phyloP scores from a whole-genome alignment of 1,140 invertebrate genomes.

The Lethrus apterus region DNA sequence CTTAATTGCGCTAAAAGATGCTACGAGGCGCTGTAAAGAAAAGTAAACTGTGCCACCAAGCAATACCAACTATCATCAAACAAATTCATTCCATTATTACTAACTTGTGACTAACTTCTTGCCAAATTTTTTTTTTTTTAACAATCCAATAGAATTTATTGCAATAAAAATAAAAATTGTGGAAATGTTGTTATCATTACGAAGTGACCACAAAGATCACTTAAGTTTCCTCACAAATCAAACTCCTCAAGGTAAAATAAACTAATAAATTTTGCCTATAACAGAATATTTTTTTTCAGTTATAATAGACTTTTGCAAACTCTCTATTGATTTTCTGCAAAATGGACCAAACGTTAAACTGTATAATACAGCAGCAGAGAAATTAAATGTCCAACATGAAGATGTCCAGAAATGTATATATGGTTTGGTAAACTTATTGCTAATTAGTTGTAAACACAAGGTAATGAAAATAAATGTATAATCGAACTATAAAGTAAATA shows the following conservation, averaged over 20 bases:
- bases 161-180: not conserved
- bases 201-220: constrained; percentile 37
- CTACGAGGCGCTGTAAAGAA: too few relatives aligned
- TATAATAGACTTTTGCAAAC: constrained; percentile 57
- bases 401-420: constrained; percentile 46
- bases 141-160: too few relatives aligned
- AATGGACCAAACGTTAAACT: constrained; percentile 55
- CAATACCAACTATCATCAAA: too few relatives aligned
- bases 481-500: too few relatives aligned
- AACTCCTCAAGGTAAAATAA: constrained; percentile 28
- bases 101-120: too few relatives aligned
- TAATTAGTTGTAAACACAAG: constrained; percentile 47
- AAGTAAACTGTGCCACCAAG: too few relatives aligned
- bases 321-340: constrained; percentile 52
- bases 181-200: constrained; percentile 36
- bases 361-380: constrained; percentile 49
- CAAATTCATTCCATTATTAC: too few relatives aligned
- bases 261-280: not conserved
- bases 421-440: constrained; percentile 46
- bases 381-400: constrained; percentile 43
- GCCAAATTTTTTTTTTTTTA: too few relatives aligned
- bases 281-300: constrained; percentile 41
- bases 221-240: constrained; percentile 32
- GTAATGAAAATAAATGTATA: constrained; percentile 34
- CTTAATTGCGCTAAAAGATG: too few relatives aligned